Conservation (phyloP, 2,113 vertebrate genomes). For the Hydropotes inermis region DNA sequence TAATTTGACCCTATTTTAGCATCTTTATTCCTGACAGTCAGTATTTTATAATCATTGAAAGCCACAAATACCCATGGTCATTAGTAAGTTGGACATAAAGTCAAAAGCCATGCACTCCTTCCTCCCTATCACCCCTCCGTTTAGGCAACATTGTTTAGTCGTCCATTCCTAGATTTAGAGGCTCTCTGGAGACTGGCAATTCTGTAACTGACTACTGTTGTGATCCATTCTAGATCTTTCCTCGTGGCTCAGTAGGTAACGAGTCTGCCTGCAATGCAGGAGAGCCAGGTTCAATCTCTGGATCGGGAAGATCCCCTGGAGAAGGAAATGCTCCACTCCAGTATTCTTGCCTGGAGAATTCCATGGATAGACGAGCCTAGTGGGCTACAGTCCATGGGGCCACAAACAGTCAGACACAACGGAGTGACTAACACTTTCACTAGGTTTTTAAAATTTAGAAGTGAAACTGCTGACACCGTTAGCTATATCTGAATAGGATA, state of each 20-base stretch:
- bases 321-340: neutral
- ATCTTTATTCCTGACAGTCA: neutral
- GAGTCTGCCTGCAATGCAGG: neutral
- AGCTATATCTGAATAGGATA: neutral
- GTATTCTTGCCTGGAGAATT: neutral
- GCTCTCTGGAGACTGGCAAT: neutral
- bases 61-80: neutral
- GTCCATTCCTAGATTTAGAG: neutral
- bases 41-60: neutral
- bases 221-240: accelerated
- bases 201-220: neutral
- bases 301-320: neutral
- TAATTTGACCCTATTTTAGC: neutral
- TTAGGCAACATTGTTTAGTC: neutral
- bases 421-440: neutral
- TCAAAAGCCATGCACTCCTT: neutral
- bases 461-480: neutral
- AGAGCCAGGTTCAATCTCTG: neutral
- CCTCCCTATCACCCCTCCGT: accelerated
- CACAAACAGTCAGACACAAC: neutral
- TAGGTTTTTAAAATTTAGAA: neutral
- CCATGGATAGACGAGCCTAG: neutral
- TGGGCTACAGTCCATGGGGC: neutral
- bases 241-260: neutral
- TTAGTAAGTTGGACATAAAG: neutral